These are phyloP conservation scores for Tipula helvola DNA, from an alignment of 2,888 invertebrate species.

Conservation along the genomic window DNA sequence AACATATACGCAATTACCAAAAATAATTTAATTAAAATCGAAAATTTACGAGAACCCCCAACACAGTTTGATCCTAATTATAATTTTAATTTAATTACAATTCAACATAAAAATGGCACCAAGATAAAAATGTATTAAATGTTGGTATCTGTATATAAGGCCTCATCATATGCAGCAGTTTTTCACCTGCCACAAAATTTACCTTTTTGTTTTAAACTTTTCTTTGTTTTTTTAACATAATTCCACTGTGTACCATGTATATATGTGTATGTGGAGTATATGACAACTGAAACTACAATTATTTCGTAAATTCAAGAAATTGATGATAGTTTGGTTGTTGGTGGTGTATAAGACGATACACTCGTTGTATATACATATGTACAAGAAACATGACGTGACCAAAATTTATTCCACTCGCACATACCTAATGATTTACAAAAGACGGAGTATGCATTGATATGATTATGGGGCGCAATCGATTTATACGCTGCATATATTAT, in stretches of 20 bases:
- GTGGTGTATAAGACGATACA: neutral
- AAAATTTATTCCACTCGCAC: neutral
- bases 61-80: constrained; percentile 9
- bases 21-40: neutral
- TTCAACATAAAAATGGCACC: neutral
- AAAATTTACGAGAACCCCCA: neutral
- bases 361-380: too few relatives aligned
- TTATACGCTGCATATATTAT: neutral
- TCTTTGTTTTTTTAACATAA: neutral
- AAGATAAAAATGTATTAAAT: neutral
- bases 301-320: neutral
- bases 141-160: neutral
- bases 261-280: neutral
- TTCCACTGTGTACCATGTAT: neutral
- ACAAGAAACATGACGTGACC: neutral
- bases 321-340: neutral
- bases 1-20: neutral
- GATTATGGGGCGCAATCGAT: neutral
- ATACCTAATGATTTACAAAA: neutral
- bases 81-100: constrained; percentile 5
- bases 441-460: neutral
- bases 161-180: neutral
- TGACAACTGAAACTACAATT: neutral
- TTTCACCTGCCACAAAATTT: neutral
- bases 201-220: neutral